Evolutionary conservation across 2,888 invertebrate species (phyloP), one percentile per base, ranked within the genome.

Genomic region (Pristionchus arcanus): DNA sequence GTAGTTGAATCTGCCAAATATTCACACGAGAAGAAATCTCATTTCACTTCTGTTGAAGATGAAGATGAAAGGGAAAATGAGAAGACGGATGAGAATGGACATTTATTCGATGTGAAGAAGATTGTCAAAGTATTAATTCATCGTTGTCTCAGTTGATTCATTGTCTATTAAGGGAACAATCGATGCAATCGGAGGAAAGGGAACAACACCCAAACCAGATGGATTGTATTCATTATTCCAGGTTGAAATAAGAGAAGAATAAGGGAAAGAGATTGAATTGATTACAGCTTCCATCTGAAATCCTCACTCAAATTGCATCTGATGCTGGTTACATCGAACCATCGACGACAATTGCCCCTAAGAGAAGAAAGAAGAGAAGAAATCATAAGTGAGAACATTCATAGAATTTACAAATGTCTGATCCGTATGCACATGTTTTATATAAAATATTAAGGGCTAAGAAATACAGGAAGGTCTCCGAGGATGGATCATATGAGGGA

Each of bases 61-160:
- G 87, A 87, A 42, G 74, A 71, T 15, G 87, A 87, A 59, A 74
- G 37, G 21, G 85, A 63, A 63, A 31, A 34, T 19, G 63, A 86
- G 49, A 31, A n/a, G 37, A 63, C 25, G 13, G 74, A 59, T 9
- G 77, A 66, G 42, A 53, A 63, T 83, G 81, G 25, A 28, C 90
- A 90, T 28, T 5, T 90, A 19, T 83, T 90, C n/a, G 90, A 90
- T 90, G 90, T 90, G n/a, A 90, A 90, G 85, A 90, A 90, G 59
- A 66, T 90, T 25, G 90, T 90, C 53, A 90, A 90, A 74, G 90
- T 90, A 49, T 66, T 0, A 13, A 77, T 49, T 19, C 68, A 15
- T 66, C 9, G 11, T 31, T 3, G 66, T 25, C 2, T 31, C n/a
- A 49, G 15, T n/a, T 21, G 25, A 63, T 21, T 74, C 74, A 16